Percentiles rank a stretch among this genome's conserved stretches.
phyloP scores from a whole-genome alignment of 2,797 vertebrate genomes.

The Fringilla coelebs region DNA sequence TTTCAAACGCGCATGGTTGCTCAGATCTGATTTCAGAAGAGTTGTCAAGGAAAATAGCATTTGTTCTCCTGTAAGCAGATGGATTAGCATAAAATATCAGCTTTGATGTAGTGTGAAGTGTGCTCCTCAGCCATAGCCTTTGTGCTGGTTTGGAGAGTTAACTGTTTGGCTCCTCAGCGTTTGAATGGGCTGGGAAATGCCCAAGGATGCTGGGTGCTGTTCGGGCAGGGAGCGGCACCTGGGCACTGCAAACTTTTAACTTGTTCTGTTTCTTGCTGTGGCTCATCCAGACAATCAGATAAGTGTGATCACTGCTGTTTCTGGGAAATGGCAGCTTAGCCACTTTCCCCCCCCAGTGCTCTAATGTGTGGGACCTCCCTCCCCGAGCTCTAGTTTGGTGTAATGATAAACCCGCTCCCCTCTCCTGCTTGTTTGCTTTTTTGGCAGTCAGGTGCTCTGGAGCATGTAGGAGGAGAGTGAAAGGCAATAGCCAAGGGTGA shows the following conservation, averaged over 20 bases:
- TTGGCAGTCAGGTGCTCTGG: background rate
- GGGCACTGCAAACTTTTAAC: background rate
- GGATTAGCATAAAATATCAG: background rate
- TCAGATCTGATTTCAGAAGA: conserved; percentile 43
- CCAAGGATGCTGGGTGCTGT: background rate
- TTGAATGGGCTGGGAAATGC: background rate
- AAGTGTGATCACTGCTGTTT: background rate
- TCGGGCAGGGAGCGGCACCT: background rate
- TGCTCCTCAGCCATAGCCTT: background rate
- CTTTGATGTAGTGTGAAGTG: background rate
- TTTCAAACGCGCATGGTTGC: background rate
- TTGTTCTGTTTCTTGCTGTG: fast-evolving
- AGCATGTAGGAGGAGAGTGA: background rate
- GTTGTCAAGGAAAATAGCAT: conserved; percentile 22
- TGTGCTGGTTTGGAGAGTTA: background rate
- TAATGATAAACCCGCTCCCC: background rate
- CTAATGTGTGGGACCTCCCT: background rate
- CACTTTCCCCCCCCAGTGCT: background rate
- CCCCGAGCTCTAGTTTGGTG: background rate
- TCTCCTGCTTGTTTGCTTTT: background rate
- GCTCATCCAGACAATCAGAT: background rate
- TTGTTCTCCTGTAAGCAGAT: background rate
- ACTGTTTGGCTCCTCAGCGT: background rate
- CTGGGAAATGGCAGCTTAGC: background rate
- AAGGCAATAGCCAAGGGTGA: background rate